These are phyloP conservation scores for Tympanoctomys barrerae DNA, from an alignment of 2,797 vertebrate genomes.

Conservation along the genomic window DNA sequence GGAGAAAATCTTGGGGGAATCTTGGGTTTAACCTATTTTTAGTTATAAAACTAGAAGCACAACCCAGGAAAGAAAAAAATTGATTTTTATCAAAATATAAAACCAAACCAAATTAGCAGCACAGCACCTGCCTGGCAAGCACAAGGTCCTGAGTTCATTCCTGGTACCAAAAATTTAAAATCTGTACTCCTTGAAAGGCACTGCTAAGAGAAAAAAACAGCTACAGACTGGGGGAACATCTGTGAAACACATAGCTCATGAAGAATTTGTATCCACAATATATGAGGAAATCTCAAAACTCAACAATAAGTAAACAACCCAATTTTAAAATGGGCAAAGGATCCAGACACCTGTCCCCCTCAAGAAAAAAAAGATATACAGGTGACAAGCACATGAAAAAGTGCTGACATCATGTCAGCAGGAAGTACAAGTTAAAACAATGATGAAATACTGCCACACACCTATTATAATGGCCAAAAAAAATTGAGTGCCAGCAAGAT, in stretches of 20 bases:
- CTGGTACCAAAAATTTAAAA: neutral
- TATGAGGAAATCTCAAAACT: slow-evolving; percentile 23
- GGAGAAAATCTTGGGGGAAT: neutral
- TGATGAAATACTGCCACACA: neutral
- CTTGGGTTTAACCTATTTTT: neutral
- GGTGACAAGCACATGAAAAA: neutral
- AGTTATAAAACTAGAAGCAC: neutral
- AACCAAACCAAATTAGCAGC: too few species aligned
- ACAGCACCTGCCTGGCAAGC: too few species aligned
- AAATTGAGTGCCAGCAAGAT: neutral
- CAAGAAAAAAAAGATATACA: neutral
- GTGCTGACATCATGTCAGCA: neutral
- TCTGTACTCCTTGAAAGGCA: neutral
- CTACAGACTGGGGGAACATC: neutral
- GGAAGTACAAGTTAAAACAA: slow-evolving; percentile 4
- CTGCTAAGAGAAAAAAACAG: neutral
- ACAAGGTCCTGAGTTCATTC: too few species aligned
- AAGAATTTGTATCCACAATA: neutral
- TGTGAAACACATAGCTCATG: neutral
- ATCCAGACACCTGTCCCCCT: neutral
- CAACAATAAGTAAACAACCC: slow-evolving; percentile 6
- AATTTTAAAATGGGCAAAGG: neutral
- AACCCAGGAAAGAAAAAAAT: neutral
- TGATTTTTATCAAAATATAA: slow-evolving; percentile 18
- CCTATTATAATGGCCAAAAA: neutral